Base-by-base conservation (phyloP, 2,113 vertebrate species). In the Plectropomus leopardus region DNA sequence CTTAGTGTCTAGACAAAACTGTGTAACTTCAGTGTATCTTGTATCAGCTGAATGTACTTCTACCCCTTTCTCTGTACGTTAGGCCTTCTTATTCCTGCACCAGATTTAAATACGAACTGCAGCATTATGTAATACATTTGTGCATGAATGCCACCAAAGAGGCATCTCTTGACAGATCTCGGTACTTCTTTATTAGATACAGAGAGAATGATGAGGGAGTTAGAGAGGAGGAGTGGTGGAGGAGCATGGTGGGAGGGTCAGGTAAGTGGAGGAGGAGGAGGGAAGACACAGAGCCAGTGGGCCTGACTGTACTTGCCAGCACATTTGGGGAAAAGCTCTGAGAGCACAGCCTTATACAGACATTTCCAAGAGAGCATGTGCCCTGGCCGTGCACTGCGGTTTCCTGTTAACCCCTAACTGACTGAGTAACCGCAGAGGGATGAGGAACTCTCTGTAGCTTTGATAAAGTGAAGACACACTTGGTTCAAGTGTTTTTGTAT, bases 361-460 rank as follows among this genome's bases (percentile, higher is more conserved):
- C 92, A 94, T 94, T 92, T 94, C 78, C 82, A 89, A 88, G 79
- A 78, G 81, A 66, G 65, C 57, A 24, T 80, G 78, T 89, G 82
- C 67, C 84, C 77, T 58, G 47, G 76, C 68, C 24, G 10, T 63
- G 74, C 77, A 23, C 83, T 78, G 76, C 32, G 44, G 80, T 88
- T 94, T 94, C 94, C 94, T 94, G 94, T 95, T 95, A 95, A 94
- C 94, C 80, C 91, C 54, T 88, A 44, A 24, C 57, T 89, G 67
- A 36, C 84, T 14, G 26, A 44, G 44, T 36, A 73, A 83, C 69
- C 40, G 14, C 50, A 24, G 47, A 24, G 17, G 7, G 32, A 76
- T 51, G 32, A 80, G 36, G 51, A 82, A 67, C 64, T 75, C 2
- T 14, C 30, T 53, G 15, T 28, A 64, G 5, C 42, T 83, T 45